Evolutionary conservation across 1,140 invertebrate genomes (phyloP), one percentile per base, ranked within the genome.

Genomic region (Homarus americanus): DNA sequence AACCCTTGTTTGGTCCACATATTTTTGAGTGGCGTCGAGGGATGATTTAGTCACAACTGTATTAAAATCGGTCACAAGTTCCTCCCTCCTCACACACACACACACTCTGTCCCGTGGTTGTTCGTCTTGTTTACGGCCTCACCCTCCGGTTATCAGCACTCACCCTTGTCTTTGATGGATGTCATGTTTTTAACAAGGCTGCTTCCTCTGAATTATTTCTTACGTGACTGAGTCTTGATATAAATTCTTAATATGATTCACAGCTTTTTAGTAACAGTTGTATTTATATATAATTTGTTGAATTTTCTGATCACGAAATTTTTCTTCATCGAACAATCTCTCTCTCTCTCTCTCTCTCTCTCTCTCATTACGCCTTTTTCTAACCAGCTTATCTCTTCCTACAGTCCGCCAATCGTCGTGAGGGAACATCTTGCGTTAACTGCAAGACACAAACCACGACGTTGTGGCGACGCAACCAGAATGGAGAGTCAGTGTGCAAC

Each of bases 391-490:
- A 63, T 83, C 34, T 79, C 20, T 88, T 80, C 94, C 34, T 24
- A 28, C 97, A 99, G 95, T 98, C 97, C 93, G 98, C 98, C 93
- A 98, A 98, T 93, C 96, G 97, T 93, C 95, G 98, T 93, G 97
- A 97, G 92, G 98, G 98, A 83, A 98, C 98, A 91, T 97, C 97
- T 94, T 99, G 98, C 94, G 97, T 98, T 91, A 99, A 99, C 95
- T 99, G 98, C 95, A 97, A 98, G 95, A 99, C 98, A 79, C 98
- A 97, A 66, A 99, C 97, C 87, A 99, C 98, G 93, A 99, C 98
- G 93, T 95, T 99, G 83, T 99, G 98, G 98, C 95, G 98, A 94
- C 96, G 98, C 93, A 99, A 99, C 95, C 98, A 98, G 94, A 97
- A 98, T 93, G 98, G 88, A 9, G 88, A 90, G 82, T 63, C 88